These are phyloP conservation scores for Phyllostomus discolor DNA, from an alignment of 2,113 vertebrate genomes.

Conservation along the genomic window DNA sequence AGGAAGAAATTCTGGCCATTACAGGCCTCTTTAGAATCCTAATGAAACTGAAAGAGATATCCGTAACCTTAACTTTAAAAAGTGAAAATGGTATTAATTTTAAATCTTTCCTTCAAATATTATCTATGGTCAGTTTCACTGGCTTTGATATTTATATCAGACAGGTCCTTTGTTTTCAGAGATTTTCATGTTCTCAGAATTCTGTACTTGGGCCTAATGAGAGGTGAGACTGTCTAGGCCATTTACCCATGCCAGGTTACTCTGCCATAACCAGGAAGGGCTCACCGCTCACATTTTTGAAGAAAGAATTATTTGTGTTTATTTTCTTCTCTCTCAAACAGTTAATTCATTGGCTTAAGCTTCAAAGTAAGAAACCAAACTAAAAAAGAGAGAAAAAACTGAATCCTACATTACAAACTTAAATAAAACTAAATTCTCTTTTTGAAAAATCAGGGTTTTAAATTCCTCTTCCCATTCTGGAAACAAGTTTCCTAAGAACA, in stretches of 20 bases:
- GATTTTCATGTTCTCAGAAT: not conserved
- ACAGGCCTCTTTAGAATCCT: not conserved
- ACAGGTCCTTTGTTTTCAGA: conserved; percentile 36
- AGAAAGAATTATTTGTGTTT: conserved; percentile 33
- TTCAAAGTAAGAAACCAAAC: conserved; percentile 50
- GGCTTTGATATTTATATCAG: not conserved
- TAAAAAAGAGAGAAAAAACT: not conserved
- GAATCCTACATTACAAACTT: not conserved
- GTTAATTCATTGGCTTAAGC: conserved; percentile 14
- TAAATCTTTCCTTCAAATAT: not conserved
- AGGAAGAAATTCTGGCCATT: not conserved
- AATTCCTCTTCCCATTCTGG: not conserved
- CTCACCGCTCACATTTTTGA: not conserved
- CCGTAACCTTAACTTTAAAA: not conserved
- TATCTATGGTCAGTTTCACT: not conserved
- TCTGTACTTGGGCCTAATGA: not conserved
- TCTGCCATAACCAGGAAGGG: not conserved
- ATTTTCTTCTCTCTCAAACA: conserved; percentile 22
- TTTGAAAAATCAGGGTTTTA: not conserved
- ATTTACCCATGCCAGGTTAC: not conserved
- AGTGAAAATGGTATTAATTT: not conserved
- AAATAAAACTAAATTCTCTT: not conserved
- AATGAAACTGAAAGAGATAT: not conserved
- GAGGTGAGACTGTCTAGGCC: not conserved
- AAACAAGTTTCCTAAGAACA: not conserved